phyloP scores from a whole-genome alignment of 2,888 invertebrate species.

The Aricia artaxerxes region DNA sequence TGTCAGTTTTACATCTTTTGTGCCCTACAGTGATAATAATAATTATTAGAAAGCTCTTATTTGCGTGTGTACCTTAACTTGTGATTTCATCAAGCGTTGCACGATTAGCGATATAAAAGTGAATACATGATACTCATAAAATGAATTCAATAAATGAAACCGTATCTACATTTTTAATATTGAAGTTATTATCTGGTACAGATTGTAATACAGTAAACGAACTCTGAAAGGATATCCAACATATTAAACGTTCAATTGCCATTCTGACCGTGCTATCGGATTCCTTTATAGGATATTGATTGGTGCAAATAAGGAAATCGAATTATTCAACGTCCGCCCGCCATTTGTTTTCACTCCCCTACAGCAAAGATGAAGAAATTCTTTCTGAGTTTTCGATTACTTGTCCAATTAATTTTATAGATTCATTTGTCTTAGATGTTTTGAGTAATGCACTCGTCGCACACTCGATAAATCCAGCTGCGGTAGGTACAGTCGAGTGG shows the following conservation, averaged over 20 bases:
- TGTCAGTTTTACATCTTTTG: background rate
- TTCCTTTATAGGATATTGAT: slow-evolving; percentile 76
- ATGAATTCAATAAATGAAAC: background rate
- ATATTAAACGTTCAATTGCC: slow-evolving; percentile 44
- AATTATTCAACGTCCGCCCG: slow-evolving; percentile 81
- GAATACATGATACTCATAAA: background rate
- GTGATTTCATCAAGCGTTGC: too few species aligned
- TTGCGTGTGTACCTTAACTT: too few species aligned
- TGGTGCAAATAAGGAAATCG: slow-evolving; percentile 80
- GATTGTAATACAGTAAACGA: slow-evolving; percentile 9
- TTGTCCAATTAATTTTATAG: slow-evolving; percentile 81
- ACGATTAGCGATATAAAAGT: background rate
- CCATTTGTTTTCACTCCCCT: slow-evolving; percentile 78
- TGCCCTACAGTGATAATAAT: background rate
- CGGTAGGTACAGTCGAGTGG: background rate
- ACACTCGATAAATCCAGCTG: slow-evolving; percentile 32
- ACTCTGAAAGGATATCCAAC: slow-evolving; percentile 27
- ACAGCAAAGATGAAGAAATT: slow-evolving; percentile 77
- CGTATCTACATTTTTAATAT: background rate
- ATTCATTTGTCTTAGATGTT: slow-evolving; percentile 76
- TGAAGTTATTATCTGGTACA: background rate
- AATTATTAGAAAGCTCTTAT: background rate
- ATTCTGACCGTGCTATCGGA: slow-evolving; percentile 58
- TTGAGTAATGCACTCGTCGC: slow-evolving; percentile 58
- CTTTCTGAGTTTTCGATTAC: slow-evolving; percentile 81